Percentiles rank a stretch among this genome's conserved stretches.
Conservation (phyloP, 2,113 vertebrate species). For the Chaenogobius annularis region DNA sequence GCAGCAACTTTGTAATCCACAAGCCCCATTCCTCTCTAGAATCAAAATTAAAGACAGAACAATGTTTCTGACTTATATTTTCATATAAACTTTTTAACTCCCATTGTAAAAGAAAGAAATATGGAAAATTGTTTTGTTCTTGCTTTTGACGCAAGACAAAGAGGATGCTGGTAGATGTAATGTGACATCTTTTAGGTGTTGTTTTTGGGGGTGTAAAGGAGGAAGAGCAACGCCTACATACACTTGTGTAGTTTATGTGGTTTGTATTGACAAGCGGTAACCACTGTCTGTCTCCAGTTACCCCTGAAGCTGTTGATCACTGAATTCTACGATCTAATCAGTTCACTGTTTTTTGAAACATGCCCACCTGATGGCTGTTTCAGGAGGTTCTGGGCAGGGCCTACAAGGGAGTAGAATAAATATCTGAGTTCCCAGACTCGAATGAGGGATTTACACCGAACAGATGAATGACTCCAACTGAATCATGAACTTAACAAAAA, state of each 20-base stretch:
- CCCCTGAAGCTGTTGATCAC: background rate
- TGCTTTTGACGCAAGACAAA: conserved; percentile 50
- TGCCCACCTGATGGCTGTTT: no score
- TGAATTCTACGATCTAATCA: background rate
- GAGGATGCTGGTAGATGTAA: conserved; percentile 71
- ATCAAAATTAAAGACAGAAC: conserved; percentile 54
- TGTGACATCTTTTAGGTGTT: conserved; percentile 68
- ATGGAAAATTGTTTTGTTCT: conserved; percentile 42
- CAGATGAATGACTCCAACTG: no score
- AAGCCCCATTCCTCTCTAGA: conserved; percentile 35
- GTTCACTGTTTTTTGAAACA: no score
- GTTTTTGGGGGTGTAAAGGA: conserved; percentile 35
- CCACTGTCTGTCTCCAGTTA: conserved; percentile 52
- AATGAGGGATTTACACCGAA: no score
- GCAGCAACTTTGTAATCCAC: conserved; percentile 54
- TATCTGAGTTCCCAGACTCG: no score
- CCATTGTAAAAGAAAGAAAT: conserved; percentile 45
- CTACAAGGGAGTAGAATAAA: no score
- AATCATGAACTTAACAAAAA: conserved; percentile 2
- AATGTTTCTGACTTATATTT: conserved; percentile 30
- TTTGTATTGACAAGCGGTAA: conserved; percentile 14
- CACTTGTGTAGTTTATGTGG: conserved; percentile 19
- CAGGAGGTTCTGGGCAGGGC: no score
- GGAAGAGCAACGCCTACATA: conserved; percentile 28
- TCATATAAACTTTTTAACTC: conserved; percentile 54